Conservation (phyloP, 2,113 vertebrate species). For the Leptobrachium ailaonicum region DNA sequence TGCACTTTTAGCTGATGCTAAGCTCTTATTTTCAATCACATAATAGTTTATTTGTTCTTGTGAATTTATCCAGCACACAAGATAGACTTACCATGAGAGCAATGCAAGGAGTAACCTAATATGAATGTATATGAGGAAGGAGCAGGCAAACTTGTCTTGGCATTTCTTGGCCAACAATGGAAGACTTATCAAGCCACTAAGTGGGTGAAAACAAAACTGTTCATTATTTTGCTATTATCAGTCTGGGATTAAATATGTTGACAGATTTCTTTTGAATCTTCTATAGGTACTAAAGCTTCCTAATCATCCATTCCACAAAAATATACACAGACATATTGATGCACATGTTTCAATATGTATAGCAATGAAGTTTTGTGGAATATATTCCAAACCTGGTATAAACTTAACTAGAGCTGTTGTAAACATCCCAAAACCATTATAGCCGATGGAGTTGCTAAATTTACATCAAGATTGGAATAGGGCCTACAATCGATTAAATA, state of each 20-base stretch:
- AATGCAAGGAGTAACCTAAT: conserved; percentile 44
- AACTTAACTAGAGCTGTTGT: too few species aligned
- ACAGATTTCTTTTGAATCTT: conserved; percentile 9
- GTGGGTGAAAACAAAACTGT: conserved; percentile 15
- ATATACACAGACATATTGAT: too few species aligned
- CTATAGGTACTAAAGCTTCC: too few species aligned
- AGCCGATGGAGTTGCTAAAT: too few species aligned
- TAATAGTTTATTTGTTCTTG: conserved; percentile 50
- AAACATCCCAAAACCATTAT: too few species aligned
- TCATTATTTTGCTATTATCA: conserved; percentile 24
- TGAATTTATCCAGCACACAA: conserved; percentile 15
- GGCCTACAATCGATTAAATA: too few species aligned
- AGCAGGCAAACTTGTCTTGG: conserved; percentile 27
- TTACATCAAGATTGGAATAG: too few species aligned
- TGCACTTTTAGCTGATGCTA: conserved; percentile 11
- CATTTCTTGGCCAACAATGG: conserved; percentile 46
- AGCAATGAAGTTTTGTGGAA: too few species aligned
- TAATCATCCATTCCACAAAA: too few species aligned
- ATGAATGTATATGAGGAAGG: conserved; percentile 31
- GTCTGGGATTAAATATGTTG: conserved; percentile 34
- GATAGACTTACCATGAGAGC: conserved; percentile 37
- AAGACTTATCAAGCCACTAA: conserved; percentile 33
- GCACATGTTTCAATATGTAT: too few species aligned
- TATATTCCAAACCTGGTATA: too few species aligned
- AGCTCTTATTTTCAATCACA: conserved; percentile 32